Percentiles rank a stretch among this genome's conserved stretches.
Conservation (phyloP, 2,888 invertebrate genomes). For the Chrysolina oricalcia region DNA sequence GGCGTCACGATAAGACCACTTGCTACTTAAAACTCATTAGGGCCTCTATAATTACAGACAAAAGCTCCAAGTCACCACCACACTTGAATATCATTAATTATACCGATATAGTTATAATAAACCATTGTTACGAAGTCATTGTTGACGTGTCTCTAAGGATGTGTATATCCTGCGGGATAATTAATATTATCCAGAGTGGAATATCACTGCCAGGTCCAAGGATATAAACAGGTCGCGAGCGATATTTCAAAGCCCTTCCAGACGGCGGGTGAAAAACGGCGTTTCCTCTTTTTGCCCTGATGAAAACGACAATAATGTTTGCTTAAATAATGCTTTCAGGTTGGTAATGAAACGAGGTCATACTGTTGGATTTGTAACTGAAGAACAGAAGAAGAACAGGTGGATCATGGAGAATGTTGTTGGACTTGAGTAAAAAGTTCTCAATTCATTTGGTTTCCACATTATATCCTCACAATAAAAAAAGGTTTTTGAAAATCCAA, state of each 20-base stretch:
- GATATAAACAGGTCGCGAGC: slow-evolving; percentile 51
- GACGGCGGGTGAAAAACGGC: slow-evolving; percentile 33
- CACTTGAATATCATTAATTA: slow-evolving; percentile 70
- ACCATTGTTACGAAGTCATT: slow-evolving; percentile 69
- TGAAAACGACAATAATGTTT: slow-evolving; percentile 44
- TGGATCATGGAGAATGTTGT: too few species aligned
- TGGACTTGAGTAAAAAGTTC: too few species aligned
- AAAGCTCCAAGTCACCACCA: slow-evolving; percentile 69
- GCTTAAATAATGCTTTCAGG: slow-evolving; percentile 37
- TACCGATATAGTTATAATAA: slow-evolving; percentile 70
- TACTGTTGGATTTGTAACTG: slow-evolving; percentile 7
- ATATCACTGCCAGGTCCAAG: slow-evolving; percentile 58
- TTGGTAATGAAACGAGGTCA: slow-evolving; percentile 17
- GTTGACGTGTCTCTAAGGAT: slow-evolving; percentile 70
- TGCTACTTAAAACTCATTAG: slow-evolving; percentile 69
- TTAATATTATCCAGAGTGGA: slow-evolving; percentile 64
- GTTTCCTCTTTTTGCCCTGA: slow-evolving; percentile 36
- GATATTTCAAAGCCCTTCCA: slow-evolving; percentile 47
- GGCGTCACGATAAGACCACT: slow-evolving; percentile 57
- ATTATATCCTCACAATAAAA: too few species aligned
- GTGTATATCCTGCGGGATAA: slow-evolving; percentile 68
- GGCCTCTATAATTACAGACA: slow-evolving; percentile 67
- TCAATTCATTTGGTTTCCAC: too few species aligned
- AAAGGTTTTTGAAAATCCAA: too few species aligned
- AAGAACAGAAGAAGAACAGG: background rate